Conservation (phyloP, 1,140 invertebrate species). For the Chrysopa pallens region DNA sequence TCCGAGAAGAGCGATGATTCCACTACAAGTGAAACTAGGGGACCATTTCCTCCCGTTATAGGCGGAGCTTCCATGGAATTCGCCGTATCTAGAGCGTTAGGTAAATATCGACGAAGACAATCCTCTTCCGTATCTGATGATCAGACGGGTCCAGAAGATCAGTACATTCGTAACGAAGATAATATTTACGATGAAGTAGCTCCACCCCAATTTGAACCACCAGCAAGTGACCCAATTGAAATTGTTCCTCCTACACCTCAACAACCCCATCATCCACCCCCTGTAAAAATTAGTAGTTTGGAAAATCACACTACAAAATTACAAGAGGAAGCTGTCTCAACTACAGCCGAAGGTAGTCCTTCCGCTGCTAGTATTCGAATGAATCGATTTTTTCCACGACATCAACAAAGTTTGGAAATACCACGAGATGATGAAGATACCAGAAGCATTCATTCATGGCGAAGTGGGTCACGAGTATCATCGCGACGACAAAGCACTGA, state of each 20-base stretch:
- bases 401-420: constrained; percentile 66
- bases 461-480: constrained; percentile 69
- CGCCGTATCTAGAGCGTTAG: constrained; percentile 62
- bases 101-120: constrained; percentile 62
- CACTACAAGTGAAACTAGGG: constrained; percentile 14
- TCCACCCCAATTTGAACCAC: constrained; percentile 4
- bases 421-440: constrained; percentile 67
- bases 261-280: constrained; percentile 12
- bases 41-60: constrained; percentile 28
- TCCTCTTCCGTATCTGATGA: constrained; percentile 48
- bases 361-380: constrained; percentile 36
- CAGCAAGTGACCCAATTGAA: background rate
- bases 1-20: constrained; percentile 33
- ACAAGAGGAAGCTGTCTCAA: constrained; percentile 19
- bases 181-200: constrained; percentile 13
- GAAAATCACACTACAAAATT: background rate
- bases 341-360: constrained; percentile 38
- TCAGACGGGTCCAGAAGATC: constrained; percentile 30
- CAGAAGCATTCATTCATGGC: constrained; percentile 66
- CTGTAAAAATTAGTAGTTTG: constrained; percentile 11
- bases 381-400: constrained; percentile 39
- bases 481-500: constrained; percentile 79
- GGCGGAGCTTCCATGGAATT: constrained; percentile 59
- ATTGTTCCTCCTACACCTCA: constrained; percentile 8
- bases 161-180: constrained; percentile 26